A percentile compares a stretch with the other conserved stretches of the same genome.
phyloP scores from a whole-genome alignment of 1,140 invertebrate species.

The Elysia chlorotica region DNA sequence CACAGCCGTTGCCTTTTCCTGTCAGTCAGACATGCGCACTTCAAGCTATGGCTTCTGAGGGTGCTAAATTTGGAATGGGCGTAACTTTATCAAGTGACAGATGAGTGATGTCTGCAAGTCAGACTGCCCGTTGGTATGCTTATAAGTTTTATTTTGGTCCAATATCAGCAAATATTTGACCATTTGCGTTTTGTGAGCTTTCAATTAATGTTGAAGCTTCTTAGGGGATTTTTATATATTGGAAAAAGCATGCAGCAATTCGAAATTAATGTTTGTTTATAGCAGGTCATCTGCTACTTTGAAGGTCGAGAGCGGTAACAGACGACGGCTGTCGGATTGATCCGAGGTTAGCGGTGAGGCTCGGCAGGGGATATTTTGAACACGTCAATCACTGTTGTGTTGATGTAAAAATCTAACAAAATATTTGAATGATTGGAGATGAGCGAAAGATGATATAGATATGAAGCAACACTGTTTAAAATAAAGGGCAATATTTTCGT shows the following conservation, averaged over 20 bases:
- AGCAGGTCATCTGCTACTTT: neutral
- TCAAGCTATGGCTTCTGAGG: too few relatives aligned
- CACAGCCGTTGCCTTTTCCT: too few relatives aligned
- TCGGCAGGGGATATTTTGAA: neutral
- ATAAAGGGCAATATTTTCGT: neutral
- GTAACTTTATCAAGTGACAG: constrained; percentile 16
- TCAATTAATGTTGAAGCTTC: too few relatives aligned
- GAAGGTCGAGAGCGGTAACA: constrained; percentile 8
- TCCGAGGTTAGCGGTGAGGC: neutral
- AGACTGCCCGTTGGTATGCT: too few relatives aligned
- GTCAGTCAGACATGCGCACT: too few relatives aligned
- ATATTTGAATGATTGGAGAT: neutral
- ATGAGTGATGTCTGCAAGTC: constrained; percentile 20
- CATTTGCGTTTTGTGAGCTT: too few relatives aligned
- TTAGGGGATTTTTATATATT: too few relatives aligned
- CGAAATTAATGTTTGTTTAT: too few relatives aligned
- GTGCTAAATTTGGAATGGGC: constrained; percentile 11
- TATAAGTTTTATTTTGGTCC: too few relatives aligned
- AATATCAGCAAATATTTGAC: too few relatives aligned
- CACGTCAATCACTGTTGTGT: neutral
- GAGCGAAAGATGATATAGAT: neutral
- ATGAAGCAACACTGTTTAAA: neutral
- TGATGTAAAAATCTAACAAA: neutral
- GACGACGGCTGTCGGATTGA: neutral
- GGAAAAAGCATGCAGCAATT: too few relatives aligned